phyloP scores from a whole-genome alignment of 2,888 invertebrate genomes.

The Caradrina kadenii region DNA sequence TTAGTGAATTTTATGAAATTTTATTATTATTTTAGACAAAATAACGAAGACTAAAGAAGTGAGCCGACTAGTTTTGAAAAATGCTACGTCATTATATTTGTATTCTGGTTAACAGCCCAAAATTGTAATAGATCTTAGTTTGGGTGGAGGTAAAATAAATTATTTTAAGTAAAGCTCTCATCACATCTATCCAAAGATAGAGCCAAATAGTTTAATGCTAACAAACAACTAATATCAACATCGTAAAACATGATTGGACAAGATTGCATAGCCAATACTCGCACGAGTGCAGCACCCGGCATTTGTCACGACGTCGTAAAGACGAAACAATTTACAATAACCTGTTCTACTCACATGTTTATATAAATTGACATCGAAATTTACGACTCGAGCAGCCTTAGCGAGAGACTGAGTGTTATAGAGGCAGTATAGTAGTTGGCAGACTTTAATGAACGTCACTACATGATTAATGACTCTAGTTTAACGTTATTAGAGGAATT shows the following conservation, averaged over 20 bases:
- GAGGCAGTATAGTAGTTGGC: slow-evolving; percentile 34
- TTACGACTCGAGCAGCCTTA: slow-evolving; percentile 26
- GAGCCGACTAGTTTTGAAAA: slow-evolving; percentile 1
- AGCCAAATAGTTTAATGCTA: slow-evolving; percentile 19
- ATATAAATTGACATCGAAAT: slow-evolving; percentile 42
- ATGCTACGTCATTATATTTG: slow-evolving; percentile 15
- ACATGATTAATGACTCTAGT: slow-evolving; percentile 45
- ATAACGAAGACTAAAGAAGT: slow-evolving; percentile 8
- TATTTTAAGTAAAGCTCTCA: not conserved
- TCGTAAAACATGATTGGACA: slow-evolving; percentile 48
- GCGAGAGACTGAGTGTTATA: slow-evolving; percentile 38
- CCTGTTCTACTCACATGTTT: slow-evolving; percentile 32
- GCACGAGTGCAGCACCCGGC: not conserved
- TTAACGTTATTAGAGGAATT: slow-evolving; percentile 42
- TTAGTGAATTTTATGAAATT: not conserved
- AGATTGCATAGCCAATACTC: slow-evolving; percentile 32
- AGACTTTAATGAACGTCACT: slow-evolving; percentile 33
- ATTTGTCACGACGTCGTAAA: slow-evolving; percentile 45
- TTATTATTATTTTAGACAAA: not conserved
- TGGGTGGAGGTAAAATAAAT: not conserved
- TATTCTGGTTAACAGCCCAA: not conserved
- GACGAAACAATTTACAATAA: slow-evolving; percentile 53
- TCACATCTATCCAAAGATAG: slow-evolving; percentile 1
- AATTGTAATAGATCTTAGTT: not conserved
- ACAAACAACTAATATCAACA: slow-evolving; percentile 33